Conservation (phyloP, 2,888 invertebrate species). For the Acanthosepion lycidas region DNA sequence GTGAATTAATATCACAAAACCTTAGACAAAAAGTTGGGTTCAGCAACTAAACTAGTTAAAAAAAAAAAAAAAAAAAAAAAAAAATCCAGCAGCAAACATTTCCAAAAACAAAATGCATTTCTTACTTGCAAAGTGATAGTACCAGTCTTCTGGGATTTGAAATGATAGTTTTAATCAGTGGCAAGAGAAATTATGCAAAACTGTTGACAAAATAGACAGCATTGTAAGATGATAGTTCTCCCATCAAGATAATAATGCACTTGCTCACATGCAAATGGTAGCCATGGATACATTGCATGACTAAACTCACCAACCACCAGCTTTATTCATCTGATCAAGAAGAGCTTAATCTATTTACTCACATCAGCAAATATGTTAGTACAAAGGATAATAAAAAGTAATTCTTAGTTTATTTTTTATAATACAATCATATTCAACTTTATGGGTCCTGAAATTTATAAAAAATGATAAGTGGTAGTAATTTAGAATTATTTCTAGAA, state of each 20-base stretch:
- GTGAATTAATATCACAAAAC: too few species aligned
- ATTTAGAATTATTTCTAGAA: too few species aligned
- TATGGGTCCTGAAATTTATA: too few species aligned
- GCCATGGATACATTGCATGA: neutral
- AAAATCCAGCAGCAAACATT: neutral
- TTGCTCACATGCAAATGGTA: neutral
- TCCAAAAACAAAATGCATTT: neutral
- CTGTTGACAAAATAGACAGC: neutral
- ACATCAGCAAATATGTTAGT: too few species aligned
- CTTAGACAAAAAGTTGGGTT: too few species aligned
- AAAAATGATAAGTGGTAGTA: too few species aligned
- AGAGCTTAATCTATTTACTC: neutral
- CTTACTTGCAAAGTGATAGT: neutral
- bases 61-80: fast-evolving
- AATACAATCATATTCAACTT: too few species aligned
- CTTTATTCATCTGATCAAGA: neutral
- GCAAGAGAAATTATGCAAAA: neutral
- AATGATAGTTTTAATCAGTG: neutral
- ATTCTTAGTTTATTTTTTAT: too few species aligned
- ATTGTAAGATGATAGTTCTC: neutral
- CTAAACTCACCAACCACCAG: neutral
- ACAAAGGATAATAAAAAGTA: too few species aligned
- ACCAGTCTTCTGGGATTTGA: neutral
- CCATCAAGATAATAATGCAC: neutral
- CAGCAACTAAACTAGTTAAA: too few species aligned